Base-by-base conservation (phyloP, 2,797 vertebrate genomes). In the Jordanella pulchra region DNA sequence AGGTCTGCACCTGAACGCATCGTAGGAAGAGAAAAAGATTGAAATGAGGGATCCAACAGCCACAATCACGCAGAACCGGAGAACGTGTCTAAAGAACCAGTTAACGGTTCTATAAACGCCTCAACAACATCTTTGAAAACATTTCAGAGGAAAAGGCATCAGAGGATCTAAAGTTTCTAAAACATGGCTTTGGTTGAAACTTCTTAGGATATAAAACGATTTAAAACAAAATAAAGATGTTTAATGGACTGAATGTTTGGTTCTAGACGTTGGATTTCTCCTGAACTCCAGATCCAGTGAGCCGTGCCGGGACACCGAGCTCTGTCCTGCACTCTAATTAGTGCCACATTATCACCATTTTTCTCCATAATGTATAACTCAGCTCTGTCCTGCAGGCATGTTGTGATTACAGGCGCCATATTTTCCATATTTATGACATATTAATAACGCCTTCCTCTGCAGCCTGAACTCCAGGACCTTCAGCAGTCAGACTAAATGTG, bases 381-480 rank as follows among this genome's bases (percentile, higher is more conserved):
- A 11, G 21, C 58, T 61, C 32, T 61, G 58, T 39, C 58, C 58
- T 61, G 58, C 30, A 61, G 58, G 32, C 21, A 39, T 39, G 58
- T 61, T 61, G 58, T 61, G 18, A 39, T 61, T n/a, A 39, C 1
- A 12, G 11, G 6, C 58, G 39, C 58, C 58, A 39, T 39, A 39
- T 61, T 61, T 61, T 61, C 58, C 58, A 39, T 39, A 39, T 61
- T 61, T 61, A 61, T 61, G 21, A 39, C 58, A 39, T n/a, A 61
- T 61, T 61, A 61, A 39, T n/a, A 23, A 61, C 1, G 32, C 21
- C 11, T 54, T n/a, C 32, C 13, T n/a, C 23, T 61, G 21, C 32
- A 3, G 21, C 32, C 10, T 11, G 1, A 21, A 23, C 32, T 39
- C 18, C 11, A 18, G n/a, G 28, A 1, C 3, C 11, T 27, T 25